Conservation (phyloP, 2,888 invertebrate species). For the Zele albiditarsus region DNA sequence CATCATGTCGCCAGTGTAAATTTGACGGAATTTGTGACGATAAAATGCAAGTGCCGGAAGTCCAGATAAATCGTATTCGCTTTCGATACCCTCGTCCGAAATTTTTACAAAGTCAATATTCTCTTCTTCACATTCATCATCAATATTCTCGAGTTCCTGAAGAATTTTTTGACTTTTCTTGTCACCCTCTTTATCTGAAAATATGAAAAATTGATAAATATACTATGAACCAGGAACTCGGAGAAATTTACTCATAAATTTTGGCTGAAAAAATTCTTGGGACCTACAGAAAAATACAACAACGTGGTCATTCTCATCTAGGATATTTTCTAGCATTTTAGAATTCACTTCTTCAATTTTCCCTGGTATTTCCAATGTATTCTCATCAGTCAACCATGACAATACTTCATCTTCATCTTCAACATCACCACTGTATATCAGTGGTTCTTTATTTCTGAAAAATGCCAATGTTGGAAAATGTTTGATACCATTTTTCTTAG, state of each 20-base stretch:
- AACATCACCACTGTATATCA: slow-evolving; percentile 88
- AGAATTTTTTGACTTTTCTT: slow-evolving; percentile 92
- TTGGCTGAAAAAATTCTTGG: neutral
- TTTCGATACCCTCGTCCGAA: slow-evolving; percentile 89
- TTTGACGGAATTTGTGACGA: slow-evolving; percentile 89
- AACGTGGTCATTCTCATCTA: slow-evolving; percentile 89
- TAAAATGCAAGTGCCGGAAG: slow-evolving; percentile 91
- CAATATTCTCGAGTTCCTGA: slow-evolving; percentile 92
- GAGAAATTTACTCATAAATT: neutral
- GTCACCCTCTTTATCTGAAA: slow-evolving; percentile 88
- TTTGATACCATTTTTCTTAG: slow-evolving; percentile 90
- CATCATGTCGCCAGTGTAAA: slow-evolving; percentile 92
- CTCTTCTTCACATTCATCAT: slow-evolving; percentile 93
- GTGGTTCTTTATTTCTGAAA: slow-evolving; percentile 93
- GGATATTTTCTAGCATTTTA: slow-evolving; percentile 91
- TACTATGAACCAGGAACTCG: neutral
- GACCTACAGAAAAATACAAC: slow-evolving; percentile 94
- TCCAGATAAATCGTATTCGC: slow-evolving; percentile 88
- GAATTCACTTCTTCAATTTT: slow-evolving; percentile 94
- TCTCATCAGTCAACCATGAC: slow-evolving; percentile 92
- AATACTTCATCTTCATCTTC: slow-evolving; percentile 94
- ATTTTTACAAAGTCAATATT: slow-evolving; percentile 94
- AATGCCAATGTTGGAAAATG: slow-evolving; percentile 89
- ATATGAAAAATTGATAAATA: neutral
- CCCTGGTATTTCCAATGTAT: slow-evolving; percentile 92